Evolutionary conservation across 2,113 vertebrate genomes (phyloP).

Genomic region (Nyctereutes procyonoides): DNA sequence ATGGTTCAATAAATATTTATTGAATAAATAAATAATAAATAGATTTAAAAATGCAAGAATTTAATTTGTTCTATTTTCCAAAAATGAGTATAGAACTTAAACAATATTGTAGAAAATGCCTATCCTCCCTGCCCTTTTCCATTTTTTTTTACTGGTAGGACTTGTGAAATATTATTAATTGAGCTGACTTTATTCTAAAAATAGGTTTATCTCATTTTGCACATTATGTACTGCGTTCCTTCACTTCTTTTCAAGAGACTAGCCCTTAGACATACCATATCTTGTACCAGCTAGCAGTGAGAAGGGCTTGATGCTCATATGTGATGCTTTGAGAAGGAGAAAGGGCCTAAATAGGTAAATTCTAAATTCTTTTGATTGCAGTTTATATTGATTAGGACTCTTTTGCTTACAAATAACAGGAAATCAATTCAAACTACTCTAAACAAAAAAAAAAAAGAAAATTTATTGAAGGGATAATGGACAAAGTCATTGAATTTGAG

Average conservation of each 20-base stretch:
- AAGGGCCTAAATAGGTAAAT: neutral
- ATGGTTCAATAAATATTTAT: neutral
- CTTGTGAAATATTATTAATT: neutral
- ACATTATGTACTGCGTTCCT: neutral
- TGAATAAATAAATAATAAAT: neutral
- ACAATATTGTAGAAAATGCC: neutral
- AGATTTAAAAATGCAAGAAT: neutral
- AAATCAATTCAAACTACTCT: conserved; percentile 45
- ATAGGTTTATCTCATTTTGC: neutral
- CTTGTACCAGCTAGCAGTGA: neutral
- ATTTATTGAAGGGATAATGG: neutral
- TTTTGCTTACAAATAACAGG: conserved; percentile 49
- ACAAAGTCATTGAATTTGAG: neutral
- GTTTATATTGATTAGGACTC: neutral
- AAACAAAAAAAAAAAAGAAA: neutral
- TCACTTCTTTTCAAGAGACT: neutral
- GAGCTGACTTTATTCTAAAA: neutral
- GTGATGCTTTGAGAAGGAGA: conserved; percentile 1
- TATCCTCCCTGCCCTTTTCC: neutral
- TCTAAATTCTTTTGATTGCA: conserved; percentile 14
- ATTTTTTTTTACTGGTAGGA: neutral
- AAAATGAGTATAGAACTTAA: neutral
- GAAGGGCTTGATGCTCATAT: neutral
- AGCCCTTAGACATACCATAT: neutral
- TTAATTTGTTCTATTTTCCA: conserved; percentile 28